Evolutionary conservation across 2,888 invertebrate species (phyloP), one percentile per base, ranked within the genome.

Genomic region (Sclerodermus sp.): DNA sequence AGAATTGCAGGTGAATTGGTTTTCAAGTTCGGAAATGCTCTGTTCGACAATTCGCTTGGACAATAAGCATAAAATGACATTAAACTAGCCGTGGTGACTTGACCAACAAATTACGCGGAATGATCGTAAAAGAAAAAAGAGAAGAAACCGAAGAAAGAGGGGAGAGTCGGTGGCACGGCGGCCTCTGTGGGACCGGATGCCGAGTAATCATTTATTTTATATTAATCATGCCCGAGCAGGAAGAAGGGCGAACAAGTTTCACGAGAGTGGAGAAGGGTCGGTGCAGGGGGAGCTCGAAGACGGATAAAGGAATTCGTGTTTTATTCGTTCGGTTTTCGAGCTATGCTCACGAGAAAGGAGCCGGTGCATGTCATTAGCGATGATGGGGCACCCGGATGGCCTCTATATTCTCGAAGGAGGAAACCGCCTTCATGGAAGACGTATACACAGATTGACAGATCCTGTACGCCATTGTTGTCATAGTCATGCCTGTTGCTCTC

Each of bases 41-140:
- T 46, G 51, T 60, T 57, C 64, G 64, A 67, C 66, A 72, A 74
- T 73, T 74, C 72, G 58, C 66, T 51, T 64, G 71, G 68, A 75
- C 75, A 75, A 74, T 73, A 65, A 74, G 70, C 74, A 74, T 76
- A 70, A 76, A 77, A 77, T 73, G 66, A 76, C 63, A 67, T 73
- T 68, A 71, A 77, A 77, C 76, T 72, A 76, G 66, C 72, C 73
- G 67, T 71, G 73, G 62, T 73, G 69, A 64, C 66, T 74, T 68
- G 74, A 68, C 69, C 70, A 68, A 72, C 71, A 73, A 76, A 76
- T 76, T 77, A 73, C 75, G 71, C 70, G 70, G 71, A 76, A 75
- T 74, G 69, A 73, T 70, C 68, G 66, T 62, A 66, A 67, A 63
- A 56, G 51, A 58, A 61, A 60, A 62, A 54, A 34, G 32, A 39